Evolutionary conservation across 2,888 invertebrate genomes (phyloP).

Genomic region (Pediacus dermestoides): DNA sequence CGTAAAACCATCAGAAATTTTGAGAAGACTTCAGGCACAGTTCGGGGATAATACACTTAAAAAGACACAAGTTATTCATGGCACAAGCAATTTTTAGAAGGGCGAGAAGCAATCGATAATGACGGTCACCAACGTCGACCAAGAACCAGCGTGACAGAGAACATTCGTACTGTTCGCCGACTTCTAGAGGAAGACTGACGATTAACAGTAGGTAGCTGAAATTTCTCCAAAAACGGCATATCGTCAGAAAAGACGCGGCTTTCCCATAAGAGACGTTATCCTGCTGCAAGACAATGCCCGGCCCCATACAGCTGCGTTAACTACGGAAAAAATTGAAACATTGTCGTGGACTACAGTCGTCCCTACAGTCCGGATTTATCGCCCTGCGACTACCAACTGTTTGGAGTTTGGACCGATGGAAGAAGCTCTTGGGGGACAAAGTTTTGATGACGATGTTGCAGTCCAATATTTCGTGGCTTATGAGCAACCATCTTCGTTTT

Average conservation of each 20-base stretch:
- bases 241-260: too few relatives aligned
- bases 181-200: too few relatives aligned
- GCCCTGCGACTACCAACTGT: not conserved
- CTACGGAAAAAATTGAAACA: not conserved
- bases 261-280: not conserved
- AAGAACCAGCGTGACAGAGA: conserved; percentile 12
- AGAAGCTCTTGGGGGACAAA: not conserved
- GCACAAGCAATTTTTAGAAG: too few relatives aligned
- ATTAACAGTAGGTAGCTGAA: too few relatives aligned
- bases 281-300: not conserved
- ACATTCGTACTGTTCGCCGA: too few relatives aligned
- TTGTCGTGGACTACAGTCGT: not conserved
- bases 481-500: too few relatives aligned
- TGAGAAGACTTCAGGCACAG: too few relatives aligned
- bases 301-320: not conserved
- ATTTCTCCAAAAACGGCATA: too few relatives aligned
- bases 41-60: too few relatives aligned
- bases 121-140: conserved; percentile 11
- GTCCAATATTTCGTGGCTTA: too few relatives aligned
- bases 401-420: not conserved
- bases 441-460: not conserved
- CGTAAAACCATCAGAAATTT: too few relatives aligned
- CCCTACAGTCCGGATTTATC: not conserved
- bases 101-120: conserved; percentile 9
- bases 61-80: too few relatives aligned